Base-by-base conservation (phyloP, 2,888 invertebrate genomes). In the Callinectes sapidus region DNA sequence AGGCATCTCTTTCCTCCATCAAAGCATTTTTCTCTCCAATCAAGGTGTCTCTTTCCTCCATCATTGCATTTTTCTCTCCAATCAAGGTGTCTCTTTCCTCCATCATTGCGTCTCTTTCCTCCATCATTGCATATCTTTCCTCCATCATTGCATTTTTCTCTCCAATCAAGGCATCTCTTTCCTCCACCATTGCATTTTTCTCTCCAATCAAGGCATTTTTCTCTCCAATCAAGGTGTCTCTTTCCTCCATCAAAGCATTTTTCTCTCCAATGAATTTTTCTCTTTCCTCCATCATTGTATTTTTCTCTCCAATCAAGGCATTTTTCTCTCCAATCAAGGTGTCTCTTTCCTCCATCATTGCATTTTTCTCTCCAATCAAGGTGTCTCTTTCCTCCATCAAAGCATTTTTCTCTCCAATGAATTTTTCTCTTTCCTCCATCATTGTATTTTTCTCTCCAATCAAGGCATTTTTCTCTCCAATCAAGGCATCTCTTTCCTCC, bases 361-460 rank as follows among this genome's bases (percentile, higher is more conserved):
- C 8, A 18, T 32, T n/a, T 42, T 81, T 54, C 66, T 77, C 32
- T 54, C 32, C 77, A 28, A 48, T 77, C n/a, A 54, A 16, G n/a
- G 3, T 35, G 1, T 81, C 35, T 16, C 3, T 81, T 81, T 81
- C 81, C 35, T 81, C 35, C 28, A 28, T 28, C 71, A 71, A 2
- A n/a, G 6, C n/a, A 16, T 23, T n/a, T 18, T 5, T 71, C n/a
- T 71, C n/a, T 2, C n/a, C 71, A 2, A 71, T n/a, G 1, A 71
- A 1, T 71, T 71, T 71, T 5, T 87, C 92, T 18, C 61, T 92
- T 42, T 92, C 66, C 48, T 92, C 55, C 81, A 90, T 71, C 23
- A 66, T 6, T 3, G 86, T 71, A 10, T 42, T 28, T 32, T 48
- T 48, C 23, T 85, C 48, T n/a, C 10, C 89, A 39, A 66, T 86